Conservation (phyloP, 2,797 vertebrate genomes). For the Pogonophryne albipinna region DNA sequence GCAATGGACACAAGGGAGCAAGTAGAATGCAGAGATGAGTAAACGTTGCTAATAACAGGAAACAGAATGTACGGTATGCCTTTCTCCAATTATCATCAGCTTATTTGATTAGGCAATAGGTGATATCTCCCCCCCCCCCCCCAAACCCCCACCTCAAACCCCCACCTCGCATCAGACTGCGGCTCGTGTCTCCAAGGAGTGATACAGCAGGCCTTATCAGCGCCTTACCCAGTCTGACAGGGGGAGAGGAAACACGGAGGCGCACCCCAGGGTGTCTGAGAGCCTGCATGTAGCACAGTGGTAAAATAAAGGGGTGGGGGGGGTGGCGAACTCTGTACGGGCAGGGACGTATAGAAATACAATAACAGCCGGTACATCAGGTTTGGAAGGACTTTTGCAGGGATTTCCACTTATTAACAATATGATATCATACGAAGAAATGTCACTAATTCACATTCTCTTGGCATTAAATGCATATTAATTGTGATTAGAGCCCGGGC, state of each 20-base stretch:
- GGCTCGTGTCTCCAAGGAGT: slow-evolving; percentile 41
- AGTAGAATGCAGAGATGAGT: no score
- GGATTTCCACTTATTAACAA: background rate
- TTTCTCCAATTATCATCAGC: slow-evolving; percentile 1
- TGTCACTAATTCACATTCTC: rapidly evolving
- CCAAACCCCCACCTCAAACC: slow-evolving; percentile 1
- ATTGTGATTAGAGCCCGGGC: background rate
- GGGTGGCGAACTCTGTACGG: slow-evolving; percentile 11
- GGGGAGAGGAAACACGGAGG: slow-evolving; percentile 65
- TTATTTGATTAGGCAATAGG: background rate
- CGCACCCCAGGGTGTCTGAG: slow-evolving; percentile 39
- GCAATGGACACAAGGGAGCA: no score
- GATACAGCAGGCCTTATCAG: slow-evolving; percentile 73
- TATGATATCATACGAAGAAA: background rate
- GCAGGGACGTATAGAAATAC: background rate
- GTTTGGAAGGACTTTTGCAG: background rate
- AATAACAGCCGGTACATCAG: background rate
- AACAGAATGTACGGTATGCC: no score
- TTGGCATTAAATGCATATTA: background rate
- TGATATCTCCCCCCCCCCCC: background rate
- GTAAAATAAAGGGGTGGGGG: slow-evolving; percentile 6
- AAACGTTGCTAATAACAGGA: background rate
- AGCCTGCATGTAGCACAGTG: slow-evolving; percentile 4
- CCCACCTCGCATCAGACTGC: slow-evolving; percentile 42
- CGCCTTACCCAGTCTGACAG: slow-evolving; percentile 66